Conservation (phyloP, 2,888 invertebrate species). For the Drosophila mimica region DNA sequence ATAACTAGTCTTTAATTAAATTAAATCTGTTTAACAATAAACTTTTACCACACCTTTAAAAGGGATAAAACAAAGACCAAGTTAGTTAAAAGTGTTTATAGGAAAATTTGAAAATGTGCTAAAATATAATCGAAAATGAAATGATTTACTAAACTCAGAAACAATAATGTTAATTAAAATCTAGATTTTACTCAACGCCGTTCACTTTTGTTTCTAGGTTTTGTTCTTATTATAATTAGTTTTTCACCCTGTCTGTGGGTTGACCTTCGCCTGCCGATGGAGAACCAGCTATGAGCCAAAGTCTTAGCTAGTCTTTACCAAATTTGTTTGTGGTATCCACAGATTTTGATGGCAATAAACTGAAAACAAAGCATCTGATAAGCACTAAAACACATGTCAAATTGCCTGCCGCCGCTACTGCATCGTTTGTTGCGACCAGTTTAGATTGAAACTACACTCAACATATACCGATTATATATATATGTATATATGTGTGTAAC, state of each 20-base stretch:
- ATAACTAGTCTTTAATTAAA: neutral
- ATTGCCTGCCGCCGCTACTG: constrained; percentile 22
- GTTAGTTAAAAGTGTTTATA: neutral
- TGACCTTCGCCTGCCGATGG: constrained; percentile 18
- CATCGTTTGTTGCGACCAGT: constrained; percentile 15
- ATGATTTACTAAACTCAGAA: neutral
- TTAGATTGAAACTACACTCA: constrained; percentile 16
- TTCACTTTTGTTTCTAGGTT: neutral
- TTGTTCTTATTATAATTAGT: neutral
- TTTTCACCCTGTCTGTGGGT: neutral
- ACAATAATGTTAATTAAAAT: neutral
- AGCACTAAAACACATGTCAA: constrained; percentile 60
- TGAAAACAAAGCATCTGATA: constrained; percentile 56
- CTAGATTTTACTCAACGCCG: neutral
- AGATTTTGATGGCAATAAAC: constrained; percentile 45
- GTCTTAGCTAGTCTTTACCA: constrained; percentile 20
- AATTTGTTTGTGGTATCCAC: constrained; percentile 47
- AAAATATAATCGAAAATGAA: neutral
- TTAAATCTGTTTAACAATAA: neutral
- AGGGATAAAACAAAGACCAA: no score
- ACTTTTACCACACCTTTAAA: neutral
- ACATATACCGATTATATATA: constrained; percentile 4
- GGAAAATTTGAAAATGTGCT: neutral
- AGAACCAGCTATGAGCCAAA: constrained; percentile 5
- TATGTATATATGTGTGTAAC: neutral